Evolutionary conservation across 2,797 vertebrate species (phyloP), one percentile per base, ranked within the genome.

Genomic region (Gymnodraco acuticeps): DNA sequence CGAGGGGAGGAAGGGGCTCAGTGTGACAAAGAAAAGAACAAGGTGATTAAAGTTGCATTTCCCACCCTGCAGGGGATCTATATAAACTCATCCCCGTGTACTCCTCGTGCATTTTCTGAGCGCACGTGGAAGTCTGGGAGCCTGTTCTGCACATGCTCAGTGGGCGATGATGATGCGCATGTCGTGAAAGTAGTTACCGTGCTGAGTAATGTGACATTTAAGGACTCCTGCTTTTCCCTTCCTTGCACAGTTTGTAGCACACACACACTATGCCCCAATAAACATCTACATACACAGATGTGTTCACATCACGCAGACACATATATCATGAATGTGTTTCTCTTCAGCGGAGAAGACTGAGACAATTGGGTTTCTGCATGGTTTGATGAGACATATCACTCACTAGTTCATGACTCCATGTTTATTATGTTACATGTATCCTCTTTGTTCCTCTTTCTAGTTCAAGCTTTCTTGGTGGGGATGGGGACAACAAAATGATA

Each of bases 131-230:
- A 58, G 74, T 82, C 87, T 84, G 73, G 73, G 77, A 85, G 87
- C 67, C 83, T 79, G 70, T 81, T 87, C 79, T 78, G 89, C 92
- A 92, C 92, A 90, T 88, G 89, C 91, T 91, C 90, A 85, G 83
- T 79, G 65, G 75, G 46, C 42, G 81, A 91, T 2, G 75, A 66
- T 91, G 89, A 93, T 92, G 77, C 6, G 88, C 91, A 91, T 94
- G 93, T 90, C 73, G 60, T 70, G 74, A 74, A 79, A 31, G 46
- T 74, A 84, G 75, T 86, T 90, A 88, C 87, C 75, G 76, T 83
- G 82, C 88, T 84, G 90, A 88, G 87, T 83, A 88, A 89, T 86
- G 86, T 90, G 91, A 92, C 91, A 91, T 93, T 92, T 88, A 88
- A 89, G 83, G 90, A 88, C 90, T 88, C 70, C 47, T 55, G 84